Base-by-base conservation (phyloP, 2,888 invertebrate genomes). In the Apotomis betuletana region DNA sequence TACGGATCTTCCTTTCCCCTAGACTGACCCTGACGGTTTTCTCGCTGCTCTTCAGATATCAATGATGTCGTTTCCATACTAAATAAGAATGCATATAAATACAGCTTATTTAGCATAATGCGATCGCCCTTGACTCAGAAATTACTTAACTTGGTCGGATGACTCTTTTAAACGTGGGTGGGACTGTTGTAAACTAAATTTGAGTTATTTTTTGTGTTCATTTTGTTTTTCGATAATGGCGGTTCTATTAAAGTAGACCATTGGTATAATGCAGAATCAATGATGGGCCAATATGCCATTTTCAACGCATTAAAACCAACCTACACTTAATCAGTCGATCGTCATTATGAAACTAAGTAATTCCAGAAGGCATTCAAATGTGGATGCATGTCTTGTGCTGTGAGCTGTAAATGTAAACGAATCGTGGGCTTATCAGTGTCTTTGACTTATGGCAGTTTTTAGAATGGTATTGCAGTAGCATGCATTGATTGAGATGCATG, bases 61-160 rank as follows among this genome's bases (percentile, higher is more conserved):
- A 55, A 55, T 44, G 27, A 65, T 55, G 27, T 27, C 15, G 27
- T 55, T 41, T 44, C 64, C 54, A 64, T 64, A 64, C 55, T 55
- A 27, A 41, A 64, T 55, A 52, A 54, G 64, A 64, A 64, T 27
- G 54, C 54, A 44, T 55, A 12, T 55, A 27, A 46, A 65, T 46
- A 55, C 9, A 57, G 55, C 44, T 65, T 55, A 55, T 65, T 65
- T 65, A 55, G 64, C 64, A 55, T 65, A 55, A 55, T 55, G 41
- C 41, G 41, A 52, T 13, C 54, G 64, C 46, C 64, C 55, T 65
- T 65, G 64, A 65, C 64, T 65, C 64, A 41, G 27, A 65, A 46
- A 65, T 65, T 44, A 65, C 64, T 65, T 65, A 65, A 65, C 55
- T 65, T 65, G 44, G 44, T 65, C 27, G 55, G 27, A 55, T 44